phyloP scores from a whole-genome alignment of 2,797 vertebrate genomes.

The Dendrocincla fuliginosa region DNA sequence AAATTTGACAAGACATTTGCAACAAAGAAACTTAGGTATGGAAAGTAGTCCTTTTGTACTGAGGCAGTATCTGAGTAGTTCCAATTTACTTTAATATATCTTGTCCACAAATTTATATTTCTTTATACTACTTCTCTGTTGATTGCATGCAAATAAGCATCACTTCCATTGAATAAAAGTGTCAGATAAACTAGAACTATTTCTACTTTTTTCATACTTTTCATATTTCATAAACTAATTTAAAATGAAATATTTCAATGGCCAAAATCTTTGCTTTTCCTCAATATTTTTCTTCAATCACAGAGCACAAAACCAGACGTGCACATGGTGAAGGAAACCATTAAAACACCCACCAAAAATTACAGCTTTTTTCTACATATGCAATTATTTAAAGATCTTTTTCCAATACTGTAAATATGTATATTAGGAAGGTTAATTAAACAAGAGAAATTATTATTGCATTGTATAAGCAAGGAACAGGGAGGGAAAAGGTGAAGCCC shows the following conservation, averaged over 20 bases:
- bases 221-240: neutral
- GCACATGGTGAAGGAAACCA: neutral
- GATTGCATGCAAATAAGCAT: neutral
- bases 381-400: neutral
- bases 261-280: neutral
- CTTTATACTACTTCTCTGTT: neutral
- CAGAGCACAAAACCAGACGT: neutral
- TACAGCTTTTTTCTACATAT: neutral
- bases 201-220: neutral
- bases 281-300: neutral
- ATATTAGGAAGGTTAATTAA: neutral
- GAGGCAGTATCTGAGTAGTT: neutral
- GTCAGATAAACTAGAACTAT: neutral
- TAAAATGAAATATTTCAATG: neutral
- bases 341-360: neutral
- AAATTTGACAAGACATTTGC: neutral
- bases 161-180: neutral
- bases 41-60: neutral
- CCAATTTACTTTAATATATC: neutral
- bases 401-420: neutral
- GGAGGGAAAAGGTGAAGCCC: slow-evolving; percentile 8
- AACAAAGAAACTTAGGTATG: neutral
- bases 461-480: neutral
- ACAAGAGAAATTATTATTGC: neutral
- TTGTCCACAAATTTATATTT: neutral